Evolutionary conservation across 2,888 invertebrate genomes (phyloP), one percentile per base, ranked within the genome.

Genomic region (Pelosia muscerda): DNA sequence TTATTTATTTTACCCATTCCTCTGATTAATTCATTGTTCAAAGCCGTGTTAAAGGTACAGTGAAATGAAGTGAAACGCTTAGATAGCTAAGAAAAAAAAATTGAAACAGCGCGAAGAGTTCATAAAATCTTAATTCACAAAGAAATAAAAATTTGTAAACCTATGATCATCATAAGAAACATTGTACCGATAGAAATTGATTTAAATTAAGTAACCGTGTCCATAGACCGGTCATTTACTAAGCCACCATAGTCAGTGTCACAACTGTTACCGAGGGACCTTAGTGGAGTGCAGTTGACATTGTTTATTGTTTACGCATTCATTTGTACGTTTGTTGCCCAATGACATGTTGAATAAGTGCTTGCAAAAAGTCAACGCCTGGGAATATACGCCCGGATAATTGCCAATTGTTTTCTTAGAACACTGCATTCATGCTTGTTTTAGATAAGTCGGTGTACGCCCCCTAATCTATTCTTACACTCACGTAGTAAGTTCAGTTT

Each of bases 221-320:
- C 68, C 59, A 68, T 53, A 56, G 31, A 34, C 62, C 59, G 62
- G 71, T 78, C 71, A 70, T 70, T 76, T 70, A 72, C 55, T 64
- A 76, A 74, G 73, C 64, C 74, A 67, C 38, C 66, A 65, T 55
- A 26, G 53, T 57, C 65, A 73, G 66, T 82, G 80, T 81, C 78
- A 79, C 77, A 84, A 81, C 77, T 63, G 72, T 77, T 73, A 75
- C 84, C 88, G 88, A 89, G 90, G 90, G 89, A 86, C 88, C 82
- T 73, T 73, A 72, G 80, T 79, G 81, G 77, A 82, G 81, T 82
- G 81, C 81, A 81, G 84, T 86, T 88, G 87, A 89, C 90, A 88
- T 88, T 90, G 88, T 89, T 87, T 86, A 88, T 89, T 89, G 89
- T 90, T 84, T 83, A 85, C 81, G 74, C 83, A 84, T 84, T 83